Percentiles rank a stretch among this genome's conserved stretches.
Conservation (phyloP, 2,113 vertebrate species). For the Alethe castanea region DNA sequence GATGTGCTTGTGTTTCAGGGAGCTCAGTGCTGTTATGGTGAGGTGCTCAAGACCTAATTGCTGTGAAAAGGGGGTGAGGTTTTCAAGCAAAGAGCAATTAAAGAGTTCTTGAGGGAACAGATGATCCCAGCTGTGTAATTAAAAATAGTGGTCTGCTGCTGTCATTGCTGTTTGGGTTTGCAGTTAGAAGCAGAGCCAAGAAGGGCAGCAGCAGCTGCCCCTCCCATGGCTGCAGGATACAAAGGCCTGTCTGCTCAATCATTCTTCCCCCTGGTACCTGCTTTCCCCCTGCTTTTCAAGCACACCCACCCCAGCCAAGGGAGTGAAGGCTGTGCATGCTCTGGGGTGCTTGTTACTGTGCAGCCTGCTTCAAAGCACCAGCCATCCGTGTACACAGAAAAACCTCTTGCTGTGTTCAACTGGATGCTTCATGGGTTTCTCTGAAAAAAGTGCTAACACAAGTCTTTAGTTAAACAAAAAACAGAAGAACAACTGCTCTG, state of each 20-base stretch:
- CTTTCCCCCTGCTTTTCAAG: background rate
- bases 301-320: background rate
- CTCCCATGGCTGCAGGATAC: background rate
- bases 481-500: background rate
- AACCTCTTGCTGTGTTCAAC: background rate
- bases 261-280: background rate
- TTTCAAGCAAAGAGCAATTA: constrained; percentile 18
- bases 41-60: background rate
- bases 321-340: background rate
- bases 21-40: background rate
- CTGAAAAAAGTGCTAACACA: background rate
- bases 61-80: background rate
- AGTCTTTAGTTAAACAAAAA: background rate
- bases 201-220: background rate
- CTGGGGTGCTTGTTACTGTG: background rate
- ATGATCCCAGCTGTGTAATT: constrained; percentile 39
- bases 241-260: background rate
- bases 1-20: background rate
- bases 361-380: background rate
- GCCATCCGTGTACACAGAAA: background rate
- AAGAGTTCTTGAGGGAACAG: constrained; percentile 26
- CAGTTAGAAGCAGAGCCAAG: background rate
- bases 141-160: constrained; percentile 24
- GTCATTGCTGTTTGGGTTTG: background rate
- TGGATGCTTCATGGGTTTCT: background rate